A percentile compares a stretch with the other conserved stretches of the same genome.
Conservation (phyloP, 2,888 invertebrate species). For the Leptopilina drosophilae region DNA sequence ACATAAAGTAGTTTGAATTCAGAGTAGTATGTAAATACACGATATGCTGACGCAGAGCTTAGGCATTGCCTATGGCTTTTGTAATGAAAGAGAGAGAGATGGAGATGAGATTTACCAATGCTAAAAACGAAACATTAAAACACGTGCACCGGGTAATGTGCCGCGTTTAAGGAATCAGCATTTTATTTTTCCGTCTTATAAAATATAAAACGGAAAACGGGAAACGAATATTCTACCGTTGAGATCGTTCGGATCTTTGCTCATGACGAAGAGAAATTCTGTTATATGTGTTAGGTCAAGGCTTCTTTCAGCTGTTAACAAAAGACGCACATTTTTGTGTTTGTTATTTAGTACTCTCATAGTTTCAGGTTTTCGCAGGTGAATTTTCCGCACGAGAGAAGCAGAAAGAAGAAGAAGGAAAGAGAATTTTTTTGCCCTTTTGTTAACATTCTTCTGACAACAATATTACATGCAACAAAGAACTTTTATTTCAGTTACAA, state of each 20-base stretch:
- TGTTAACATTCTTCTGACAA: not conserved
- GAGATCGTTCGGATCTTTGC: slow-evolving; percentile 11
- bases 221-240: slow-evolving; percentile 4
- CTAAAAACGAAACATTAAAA: slow-evolving; percentile 7
- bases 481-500: no score
- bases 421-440: not conserved
- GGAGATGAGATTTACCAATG: slow-evolving; percentile 11
- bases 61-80: slow-evolving; percentile 1
- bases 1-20: not conserved
- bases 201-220: not conserved
- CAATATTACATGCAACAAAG: not conserved
- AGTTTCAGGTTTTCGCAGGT: slow-evolving; percentile 21
- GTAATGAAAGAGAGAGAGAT: slow-evolving; percentile 4
- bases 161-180: not conserved
- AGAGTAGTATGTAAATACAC: not conserved
- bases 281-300: slow-evolving; percentile 35
- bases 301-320: slow-evolving; percentile 21
- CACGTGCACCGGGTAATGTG: slow-evolving; percentile 6
- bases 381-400: not conserved
- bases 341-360: slow-evolving; percentile 19
- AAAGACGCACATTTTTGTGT: not conserved
- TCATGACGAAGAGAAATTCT: slow-evolving; percentile 26
- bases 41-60: slow-evolving; percentile 26
- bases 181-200: not conserved
- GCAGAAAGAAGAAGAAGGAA: not conserved